These are phyloP conservation scores for Prunella fulvescens DNA, from an alignment of 2,113 vertebrate genomes.

Conservation along the genomic window DNA sequence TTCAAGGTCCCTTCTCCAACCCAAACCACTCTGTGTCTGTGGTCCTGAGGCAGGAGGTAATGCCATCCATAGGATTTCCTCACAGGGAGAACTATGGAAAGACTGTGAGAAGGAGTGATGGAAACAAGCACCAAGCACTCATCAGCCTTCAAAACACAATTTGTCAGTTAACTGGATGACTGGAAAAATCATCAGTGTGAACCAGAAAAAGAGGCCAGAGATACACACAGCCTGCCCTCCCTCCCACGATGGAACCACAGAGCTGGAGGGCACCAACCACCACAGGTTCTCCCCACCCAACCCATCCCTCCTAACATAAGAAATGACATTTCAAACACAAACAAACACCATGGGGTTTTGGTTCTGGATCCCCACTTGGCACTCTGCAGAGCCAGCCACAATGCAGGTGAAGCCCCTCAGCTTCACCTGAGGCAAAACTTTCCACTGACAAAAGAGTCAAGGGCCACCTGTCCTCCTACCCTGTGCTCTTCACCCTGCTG, in stretches of 20 bases:
- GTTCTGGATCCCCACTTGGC: not conserved
- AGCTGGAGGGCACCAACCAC: not conserved
- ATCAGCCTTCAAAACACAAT: not conserved
- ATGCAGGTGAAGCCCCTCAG: not conserved
- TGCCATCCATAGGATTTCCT: not conserved
- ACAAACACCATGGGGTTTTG: accelerated
- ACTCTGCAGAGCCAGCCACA: not conserved
- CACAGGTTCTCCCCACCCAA: not conserved
- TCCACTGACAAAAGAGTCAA: accelerated
- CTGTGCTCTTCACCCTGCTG: not conserved
- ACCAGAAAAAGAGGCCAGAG: not conserved
- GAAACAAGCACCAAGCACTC: not conserved
- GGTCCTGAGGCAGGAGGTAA: not conserved
- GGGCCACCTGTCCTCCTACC: not conserved
- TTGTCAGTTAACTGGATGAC: not conserved
- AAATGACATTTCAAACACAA: not conserved
- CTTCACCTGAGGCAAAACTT: too few relatives aligned
- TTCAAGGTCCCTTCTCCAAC: not conserved
- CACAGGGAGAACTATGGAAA: accelerated
- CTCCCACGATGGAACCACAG: accelerated
- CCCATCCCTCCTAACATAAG: not conserved
- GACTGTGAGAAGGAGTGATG: not conserved
- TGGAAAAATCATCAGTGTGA: not conserved
- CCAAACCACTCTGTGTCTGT: not conserved
- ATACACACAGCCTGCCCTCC: not conserved